These are phyloP conservation scores for Antennarius striatus DNA, from an alignment of 2,113 vertebrate species.

Conservation along the genomic window DNA sequence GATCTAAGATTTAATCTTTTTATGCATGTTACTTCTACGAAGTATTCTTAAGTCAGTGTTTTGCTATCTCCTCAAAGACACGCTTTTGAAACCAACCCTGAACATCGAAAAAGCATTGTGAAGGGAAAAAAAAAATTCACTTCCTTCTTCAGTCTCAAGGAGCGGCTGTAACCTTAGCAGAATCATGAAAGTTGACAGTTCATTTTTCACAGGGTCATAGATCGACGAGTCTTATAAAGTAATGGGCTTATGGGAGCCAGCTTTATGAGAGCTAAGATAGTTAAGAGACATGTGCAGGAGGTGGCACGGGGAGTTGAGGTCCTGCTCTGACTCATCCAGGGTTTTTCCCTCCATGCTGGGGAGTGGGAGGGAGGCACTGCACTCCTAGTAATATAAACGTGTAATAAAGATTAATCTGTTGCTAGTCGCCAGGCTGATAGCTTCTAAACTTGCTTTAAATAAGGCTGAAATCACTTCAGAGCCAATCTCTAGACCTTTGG, in stretches of 20 bases:
- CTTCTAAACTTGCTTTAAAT: conserved; percentile 84
- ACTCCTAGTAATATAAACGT: conserved; percentile 82
- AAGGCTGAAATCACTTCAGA: conserved; percentile 83
- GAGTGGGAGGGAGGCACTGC: conserved; percentile 67
- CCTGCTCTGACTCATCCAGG: conserved; percentile 77
- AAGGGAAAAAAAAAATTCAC: conserved; percentile 51
- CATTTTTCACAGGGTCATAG: conserved; percentile 86
- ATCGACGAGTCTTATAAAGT: conserved; percentile 83
- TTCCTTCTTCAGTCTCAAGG: conserved; percentile 73
- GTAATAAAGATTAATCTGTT: conserved; percentile 88
- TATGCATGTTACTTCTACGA: too few relatives aligned
- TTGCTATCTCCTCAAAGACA: too few relatives aligned
- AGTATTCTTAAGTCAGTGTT: too few relatives aligned
- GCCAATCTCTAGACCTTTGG: conserved; percentile 73
- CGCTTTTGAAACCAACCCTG: too few relatives aligned
- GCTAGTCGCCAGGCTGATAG: conserved; percentile 79
- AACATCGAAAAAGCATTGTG: conserved; percentile 55
- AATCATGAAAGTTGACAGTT: conserved; percentile 87
- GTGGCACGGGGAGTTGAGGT: conserved; percentile 78
- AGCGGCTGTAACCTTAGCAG: conserved; percentile 82
- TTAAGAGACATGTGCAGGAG: conserved; percentile 83
- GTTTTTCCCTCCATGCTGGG: conserved; percentile 77
- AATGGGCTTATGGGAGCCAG: conserved; percentile 84
- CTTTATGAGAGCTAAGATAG: conserved; percentile 86
- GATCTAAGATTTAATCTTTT: too few relatives aligned